Evolutionary conservation across 1,140 invertebrate species (phyloP).

Genomic region (Popillia japonica): DNA sequence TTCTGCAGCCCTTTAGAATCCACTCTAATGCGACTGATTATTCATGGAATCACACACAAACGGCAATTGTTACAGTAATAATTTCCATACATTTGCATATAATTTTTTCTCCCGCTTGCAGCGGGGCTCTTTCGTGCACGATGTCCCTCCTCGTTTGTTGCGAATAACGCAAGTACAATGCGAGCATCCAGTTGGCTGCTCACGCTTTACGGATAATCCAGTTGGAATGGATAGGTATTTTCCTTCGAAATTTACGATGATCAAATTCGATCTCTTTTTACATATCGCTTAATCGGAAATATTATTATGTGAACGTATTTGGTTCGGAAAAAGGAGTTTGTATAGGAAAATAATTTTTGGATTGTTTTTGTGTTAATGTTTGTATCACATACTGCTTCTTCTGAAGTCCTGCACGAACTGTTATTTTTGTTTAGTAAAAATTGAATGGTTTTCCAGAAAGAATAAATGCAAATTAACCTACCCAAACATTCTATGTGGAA

Average conservation of each 20-base stretch:
- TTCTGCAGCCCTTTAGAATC: neutral
- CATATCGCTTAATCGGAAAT: neutral
- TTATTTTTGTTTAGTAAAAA: too few relatives aligned
- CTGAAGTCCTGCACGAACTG: too few relatives aligned
- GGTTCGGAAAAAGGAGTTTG: too few relatives aligned
- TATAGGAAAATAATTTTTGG: too few relatives aligned
- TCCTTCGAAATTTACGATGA: constrained; percentile 1
- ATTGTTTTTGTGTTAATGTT: too few relatives aligned
- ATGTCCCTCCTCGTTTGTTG: neutral
- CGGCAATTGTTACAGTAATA: neutral
- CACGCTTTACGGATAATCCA: neutral
- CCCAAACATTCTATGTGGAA: too few relatives aligned
- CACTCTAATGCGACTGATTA: neutral
- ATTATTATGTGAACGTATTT: neutral
- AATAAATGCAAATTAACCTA: too few relatives aligned
- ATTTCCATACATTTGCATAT: constrained; percentile 13
- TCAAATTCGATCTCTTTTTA: neutral
- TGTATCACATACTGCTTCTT: too few relatives aligned
- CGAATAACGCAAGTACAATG: neutral
- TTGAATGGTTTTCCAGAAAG: too few relatives aligned
- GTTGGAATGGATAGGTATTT: neutral
- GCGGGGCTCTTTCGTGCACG: neutral
- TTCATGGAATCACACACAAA: constrained; percentile 8
- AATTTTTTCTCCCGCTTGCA: neutral
- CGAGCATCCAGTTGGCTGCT: neutral